Evolutionary conservation across 53 echinoderm and acorn worm genomes (phyloP), one percentile per base, ranked within the genome.

Genomic region (Arbacia lixula): DNA sequence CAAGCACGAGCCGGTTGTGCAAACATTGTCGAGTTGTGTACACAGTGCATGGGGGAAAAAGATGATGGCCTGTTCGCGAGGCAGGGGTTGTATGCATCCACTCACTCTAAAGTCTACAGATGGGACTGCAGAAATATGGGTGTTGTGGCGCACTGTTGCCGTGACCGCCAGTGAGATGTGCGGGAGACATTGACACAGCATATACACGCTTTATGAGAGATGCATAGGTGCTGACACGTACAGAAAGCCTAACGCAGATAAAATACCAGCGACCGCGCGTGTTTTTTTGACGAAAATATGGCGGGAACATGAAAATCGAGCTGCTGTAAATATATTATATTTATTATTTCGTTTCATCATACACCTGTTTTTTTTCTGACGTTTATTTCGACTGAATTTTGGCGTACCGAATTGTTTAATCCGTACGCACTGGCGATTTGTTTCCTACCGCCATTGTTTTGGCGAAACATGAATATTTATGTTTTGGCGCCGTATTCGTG

Each of bases 1-100:
- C 53, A 20, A 53, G 75, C 75, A 75, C 75, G 75, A 75, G 53
- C 19, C 53, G 75, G 39, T 60, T 78, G 79, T 39, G 60, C 30
- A 60, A 78, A 78, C 79, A 78, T 14, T 60, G 79, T 37, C 29
- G 79, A 60, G 60, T 78, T 78, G 79, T 78, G 79, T 78, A 60
- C 60, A 78, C 79, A 78, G 34, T 21, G 34, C 34, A 34, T 32
- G 31, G 37, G 38, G 66, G 66, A 66, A 21, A 66, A 24, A 21
- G 66, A 36, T 37, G 66, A 66, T 66, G 66, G 38, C 10, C 38
- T 36, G 31, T n/a, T n/a, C n/a, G n/a, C 5, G 57, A 57, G 21
- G 57, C 22, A 57, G 57, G 5, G 11, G 12, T 14, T 5, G 12
- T 14, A 57, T 6, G 75, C 79, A 60, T 53, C 75, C 34, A 63